Evolutionary conservation across 2,888 invertebrate genomes (phyloP), one percentile per base, ranked within the genome.

Genomic region (Eumacrocentrus americanus): DNA sequence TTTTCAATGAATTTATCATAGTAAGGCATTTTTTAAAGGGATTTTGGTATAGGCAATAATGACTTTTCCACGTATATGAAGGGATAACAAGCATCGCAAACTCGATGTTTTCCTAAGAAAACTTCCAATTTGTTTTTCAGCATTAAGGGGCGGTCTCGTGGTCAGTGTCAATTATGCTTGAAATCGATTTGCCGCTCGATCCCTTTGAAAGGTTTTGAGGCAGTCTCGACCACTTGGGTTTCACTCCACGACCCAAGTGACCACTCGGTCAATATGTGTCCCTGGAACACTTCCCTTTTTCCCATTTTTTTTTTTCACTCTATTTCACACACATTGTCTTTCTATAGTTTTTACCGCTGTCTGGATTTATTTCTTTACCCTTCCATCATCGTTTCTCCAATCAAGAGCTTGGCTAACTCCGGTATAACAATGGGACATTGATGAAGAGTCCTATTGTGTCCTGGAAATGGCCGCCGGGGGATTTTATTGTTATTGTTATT

Each of bases 111-210:
- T 54, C 44, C 11, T 11, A 29, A 34, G 37, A 58, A 37, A 42
- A 50, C 34, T 22, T 46, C 16, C 53, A 60, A 62, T 60, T 65
- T 67, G 55, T 62, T 61, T 63, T 20, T 42, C 22, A 46, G 6
- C 22, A 12, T 22, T 40, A 54, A 50, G 48, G 38, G 65, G 67
- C 63, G 65, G 52, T 42, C 38, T 34, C 34, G 57, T 60, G 56
- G 63, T 65, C 66, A 62, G 60, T 55, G 67, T 69, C 66, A 75
- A 73, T 73, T 66, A 67, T 55, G 68, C 69, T 68, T 71, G 71
- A 71, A 72, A 72, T 65, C 72, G 70, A 70, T 72, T 71, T 63
- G 9, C 38, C 42, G 61, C 35, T 55, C 61, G 57, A 65, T 64
- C 61, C 60, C 63, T 68, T 64, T 38, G 55, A 58, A 66, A 67